Conservation (phyloP, 2,113 vertebrate species). For the Tauraco erythrolophus region DNA sequence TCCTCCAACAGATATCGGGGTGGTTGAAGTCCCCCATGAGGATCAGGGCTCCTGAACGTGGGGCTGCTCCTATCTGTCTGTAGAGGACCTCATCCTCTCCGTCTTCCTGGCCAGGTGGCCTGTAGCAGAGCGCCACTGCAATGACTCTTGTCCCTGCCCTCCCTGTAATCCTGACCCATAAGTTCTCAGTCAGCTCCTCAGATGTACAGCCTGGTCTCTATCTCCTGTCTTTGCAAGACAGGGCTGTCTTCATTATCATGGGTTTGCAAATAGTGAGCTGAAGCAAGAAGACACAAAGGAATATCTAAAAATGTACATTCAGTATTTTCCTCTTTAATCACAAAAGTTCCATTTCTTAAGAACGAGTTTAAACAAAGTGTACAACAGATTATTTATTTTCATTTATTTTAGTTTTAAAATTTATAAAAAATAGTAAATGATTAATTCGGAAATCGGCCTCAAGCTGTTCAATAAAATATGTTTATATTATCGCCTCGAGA, state of each 20-base stretch:
- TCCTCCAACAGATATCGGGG: too few species aligned
- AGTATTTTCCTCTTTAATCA: neutral
- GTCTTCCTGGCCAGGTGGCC: too few species aligned
- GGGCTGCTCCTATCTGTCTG: too few species aligned
- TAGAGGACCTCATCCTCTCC: too few species aligned
- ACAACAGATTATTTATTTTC: neutral
- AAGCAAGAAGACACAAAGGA: neutral
- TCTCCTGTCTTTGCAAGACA: neutral
- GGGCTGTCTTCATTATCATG: neutral
- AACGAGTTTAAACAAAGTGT: neutral
- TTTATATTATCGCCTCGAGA: neutral
- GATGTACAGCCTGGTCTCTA: neutral
- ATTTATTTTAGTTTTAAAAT: neutral
- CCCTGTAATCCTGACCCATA: too few species aligned
- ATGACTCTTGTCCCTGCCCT: too few species aligned
- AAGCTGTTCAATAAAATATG: neutral
- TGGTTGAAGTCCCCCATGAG: too few species aligned
- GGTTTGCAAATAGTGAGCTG: neutral
- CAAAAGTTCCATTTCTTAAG: neutral
- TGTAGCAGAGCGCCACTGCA: too few species aligned
- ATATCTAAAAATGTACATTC: neutral
- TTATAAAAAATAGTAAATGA: accelerated
- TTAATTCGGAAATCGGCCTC: neutral
- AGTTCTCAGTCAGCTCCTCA: too few species aligned
- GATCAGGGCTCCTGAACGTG: too few species aligned